Evolutionary conservation across 2,888 invertebrate genomes (phyloP).

Genomic region (Rhorus exstirpatorius): DNA sequence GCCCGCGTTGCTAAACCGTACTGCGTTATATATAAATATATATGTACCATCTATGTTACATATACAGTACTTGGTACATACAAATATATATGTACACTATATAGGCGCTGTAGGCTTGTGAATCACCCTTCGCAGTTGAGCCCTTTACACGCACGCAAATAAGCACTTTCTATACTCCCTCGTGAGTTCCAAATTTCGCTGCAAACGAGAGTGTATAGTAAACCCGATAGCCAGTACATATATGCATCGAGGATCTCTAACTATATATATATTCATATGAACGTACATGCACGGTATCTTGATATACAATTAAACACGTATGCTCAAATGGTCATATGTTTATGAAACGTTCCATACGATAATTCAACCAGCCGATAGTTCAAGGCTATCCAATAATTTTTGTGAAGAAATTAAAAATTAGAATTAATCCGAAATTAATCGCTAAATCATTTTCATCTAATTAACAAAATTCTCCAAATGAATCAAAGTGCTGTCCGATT

Average conservation of each 20-base stretch:
- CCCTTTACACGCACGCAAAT: constrained; percentile 65
- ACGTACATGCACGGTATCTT: too few relatives aligned
- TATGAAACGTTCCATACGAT: too few relatives aligned
- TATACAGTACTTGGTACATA: not conserved
- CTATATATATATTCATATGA: not conserved
- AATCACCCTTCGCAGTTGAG: constrained; percentile 72
- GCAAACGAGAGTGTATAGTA: constrained; percentile 26
- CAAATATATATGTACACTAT: constrained; percentile 17
- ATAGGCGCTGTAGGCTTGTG: constrained; percentile 65
- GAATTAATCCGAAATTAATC: too few relatives aligned
- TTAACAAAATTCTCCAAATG: too few relatives aligned
- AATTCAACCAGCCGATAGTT: too few relatives aligned
- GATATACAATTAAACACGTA: too few relatives aligned
- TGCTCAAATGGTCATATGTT: too few relatives aligned
- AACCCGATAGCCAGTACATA: constrained; percentile 15
- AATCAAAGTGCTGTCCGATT: too few relatives aligned
- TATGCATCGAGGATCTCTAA: constrained; percentile 24
- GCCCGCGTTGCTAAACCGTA: constrained; percentile 65
- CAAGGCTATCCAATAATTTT: too few relatives aligned
- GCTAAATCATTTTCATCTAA: too few relatives aligned
- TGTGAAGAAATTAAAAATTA: too few relatives aligned
- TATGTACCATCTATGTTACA: not conserved
- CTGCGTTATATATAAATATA: constrained; percentile 36
- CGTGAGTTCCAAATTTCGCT: constrained; percentile 58
- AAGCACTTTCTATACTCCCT: constrained; percentile 52